These are phyloP conservation scores for Campylomormyrus numenius DNA, from an alignment of 2,113 vertebrate genomes.

Conservation along the genomic window DNA sequence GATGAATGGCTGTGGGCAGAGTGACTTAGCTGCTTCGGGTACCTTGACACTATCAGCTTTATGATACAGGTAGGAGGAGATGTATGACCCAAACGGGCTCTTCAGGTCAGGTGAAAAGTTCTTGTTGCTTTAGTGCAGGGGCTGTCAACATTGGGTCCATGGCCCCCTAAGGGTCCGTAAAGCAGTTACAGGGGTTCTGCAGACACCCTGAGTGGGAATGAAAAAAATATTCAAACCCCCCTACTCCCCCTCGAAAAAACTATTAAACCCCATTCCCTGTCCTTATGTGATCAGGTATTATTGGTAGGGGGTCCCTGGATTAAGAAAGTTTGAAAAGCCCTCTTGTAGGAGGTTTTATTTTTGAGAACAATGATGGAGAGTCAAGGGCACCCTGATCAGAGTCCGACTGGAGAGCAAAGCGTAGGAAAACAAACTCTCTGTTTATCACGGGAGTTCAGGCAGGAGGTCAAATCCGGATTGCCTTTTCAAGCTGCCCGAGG, in stretches of 20 bases:
- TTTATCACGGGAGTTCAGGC: constrained; percentile 6
- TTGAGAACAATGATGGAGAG: background rate
- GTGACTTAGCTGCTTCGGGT: constrained; percentile 11
- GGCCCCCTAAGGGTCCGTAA: background rate
- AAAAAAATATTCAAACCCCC: background rate
- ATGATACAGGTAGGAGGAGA: constrained; percentile 4
- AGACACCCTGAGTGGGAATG: background rate
- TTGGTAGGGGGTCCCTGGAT: background rate
- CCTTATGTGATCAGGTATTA: background rate
- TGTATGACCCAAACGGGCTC: background rate
- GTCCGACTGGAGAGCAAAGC: background rate
- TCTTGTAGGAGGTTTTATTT: background rate
- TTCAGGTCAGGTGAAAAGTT: background rate
- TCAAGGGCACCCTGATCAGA: background rate
- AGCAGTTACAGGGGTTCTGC: background rate
- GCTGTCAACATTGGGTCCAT: background rate
- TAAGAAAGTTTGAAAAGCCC: background rate
- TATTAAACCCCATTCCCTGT: background rate
- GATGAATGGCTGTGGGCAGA: constrained; percentile 16
- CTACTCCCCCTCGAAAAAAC: background rate
- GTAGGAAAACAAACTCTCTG: background rate
- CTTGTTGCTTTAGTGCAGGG: background rate
- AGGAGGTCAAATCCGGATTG: background rate
- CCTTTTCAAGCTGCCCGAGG: background rate
- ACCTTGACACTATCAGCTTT: constrained; percentile 7